Conservation (phyloP, 2,113 vertebrate genomes). For the Chloropsis cyanopogon region DNA sequence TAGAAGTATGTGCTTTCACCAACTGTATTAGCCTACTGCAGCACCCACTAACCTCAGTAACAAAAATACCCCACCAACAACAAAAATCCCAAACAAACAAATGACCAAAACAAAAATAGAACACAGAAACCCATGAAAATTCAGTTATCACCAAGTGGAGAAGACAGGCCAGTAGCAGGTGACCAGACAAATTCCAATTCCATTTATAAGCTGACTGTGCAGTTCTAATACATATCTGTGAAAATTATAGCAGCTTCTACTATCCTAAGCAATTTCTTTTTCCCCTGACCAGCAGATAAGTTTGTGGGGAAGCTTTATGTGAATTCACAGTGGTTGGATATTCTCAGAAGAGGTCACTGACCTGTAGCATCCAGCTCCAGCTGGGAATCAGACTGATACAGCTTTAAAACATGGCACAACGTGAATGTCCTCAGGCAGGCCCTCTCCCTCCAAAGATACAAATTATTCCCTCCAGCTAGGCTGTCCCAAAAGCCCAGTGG, state of each 20-base stretch:
- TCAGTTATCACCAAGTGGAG: background rate
- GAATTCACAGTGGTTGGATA: background rate
- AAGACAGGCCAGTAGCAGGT: background rate
- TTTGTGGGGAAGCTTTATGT: background rate
- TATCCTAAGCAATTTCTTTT: background rate
- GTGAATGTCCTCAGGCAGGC: background rate
- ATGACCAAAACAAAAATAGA: background rate
- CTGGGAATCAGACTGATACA: background rate
- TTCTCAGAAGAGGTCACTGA: background rate
- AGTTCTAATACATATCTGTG: background rate
- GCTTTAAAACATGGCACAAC: background rate
- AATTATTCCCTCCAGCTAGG: background rate
- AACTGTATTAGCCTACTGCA: background rate
- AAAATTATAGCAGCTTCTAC: background rate
- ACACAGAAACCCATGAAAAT: background rate
- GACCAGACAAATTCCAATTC: background rate
- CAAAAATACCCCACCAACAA: accelerated
- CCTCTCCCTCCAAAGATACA: background rate
- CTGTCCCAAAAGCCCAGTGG: background rate
- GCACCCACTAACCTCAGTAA: background rate
- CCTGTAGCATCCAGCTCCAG: background rate
- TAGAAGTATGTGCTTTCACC: background rate
- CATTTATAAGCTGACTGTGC: background rate
- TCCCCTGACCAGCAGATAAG: background rate
- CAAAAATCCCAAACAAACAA: background rate